These are phyloP conservation scores for Rhabditoides inermis DNA, from an alignment of 2,888 invertebrate species.

Conservation along the genomic window DNA sequence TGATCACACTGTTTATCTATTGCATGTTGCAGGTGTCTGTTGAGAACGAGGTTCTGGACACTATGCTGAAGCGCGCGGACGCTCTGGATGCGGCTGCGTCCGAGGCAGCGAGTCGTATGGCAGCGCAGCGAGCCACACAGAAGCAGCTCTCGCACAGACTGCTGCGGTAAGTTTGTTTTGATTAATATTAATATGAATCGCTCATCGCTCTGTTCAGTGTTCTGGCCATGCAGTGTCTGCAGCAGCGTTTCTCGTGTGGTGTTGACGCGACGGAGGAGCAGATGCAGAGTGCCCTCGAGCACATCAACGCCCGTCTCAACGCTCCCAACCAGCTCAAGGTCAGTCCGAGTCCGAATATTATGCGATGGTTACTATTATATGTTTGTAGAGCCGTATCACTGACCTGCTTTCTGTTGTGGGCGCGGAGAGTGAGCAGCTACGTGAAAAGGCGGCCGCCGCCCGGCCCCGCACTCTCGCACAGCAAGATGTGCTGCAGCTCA, in stretches of 20 bases:
- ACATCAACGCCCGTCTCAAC: slow-evolving; percentile 75
- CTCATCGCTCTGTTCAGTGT: slow-evolving; percentile 8
- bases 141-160: slow-evolving; percentile 15
- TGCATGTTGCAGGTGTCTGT: neutral
- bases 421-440: slow-evolving; percentile 11
- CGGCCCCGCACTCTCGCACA: slow-evolving; percentile 9
- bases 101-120: slow-evolving; percentile 1
- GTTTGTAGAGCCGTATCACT: neutral
- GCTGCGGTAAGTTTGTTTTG: neutral
- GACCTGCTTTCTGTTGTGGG: slow-evolving; percentile 1
- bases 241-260: slow-evolving; percentile 19
- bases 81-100: neutral
- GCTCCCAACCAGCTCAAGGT: slow-evolving; percentile 86
- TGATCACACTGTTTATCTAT: neutral
- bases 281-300: slow-evolving; percentile 75
- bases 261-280: slow-evolving; percentile 53
- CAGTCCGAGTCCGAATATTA: no score
- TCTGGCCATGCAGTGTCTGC: slow-evolving; percentile 20
- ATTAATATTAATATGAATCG: neutral
- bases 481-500: slow-evolving; percentile 7
- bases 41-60: neutral
- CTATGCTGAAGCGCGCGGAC: neutral
- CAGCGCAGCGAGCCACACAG: slow-evolving; percentile 4
- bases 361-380: no score
- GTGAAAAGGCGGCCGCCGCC: slow-evolving; percentile 15